Evolutionary conservation across 2,797 vertebrate genomes (phyloP).

Genomic region (Lacerta viridis): DNA sequence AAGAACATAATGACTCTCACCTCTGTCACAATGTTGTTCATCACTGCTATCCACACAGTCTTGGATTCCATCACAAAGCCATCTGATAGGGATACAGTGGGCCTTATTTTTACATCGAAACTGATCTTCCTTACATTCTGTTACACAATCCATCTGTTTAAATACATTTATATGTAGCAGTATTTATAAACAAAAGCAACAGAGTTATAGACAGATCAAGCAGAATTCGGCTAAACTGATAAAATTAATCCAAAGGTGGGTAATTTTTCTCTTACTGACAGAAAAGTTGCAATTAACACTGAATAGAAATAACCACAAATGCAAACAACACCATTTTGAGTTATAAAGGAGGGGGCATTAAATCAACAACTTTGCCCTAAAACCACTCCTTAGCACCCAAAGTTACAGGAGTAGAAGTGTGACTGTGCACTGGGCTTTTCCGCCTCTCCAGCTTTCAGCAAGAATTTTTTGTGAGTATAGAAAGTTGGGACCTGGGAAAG

Average conservation of each 20-base stretch:
- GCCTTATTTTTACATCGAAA: slow-evolving; percentile 96
- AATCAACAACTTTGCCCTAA: neutral
- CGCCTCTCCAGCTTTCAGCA: too few relatives aligned
- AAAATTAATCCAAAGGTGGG: neutral
- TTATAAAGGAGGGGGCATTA: neutral
- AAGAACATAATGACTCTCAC: slow-evolving; percentile 68
- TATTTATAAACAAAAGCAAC: slow-evolving; percentile 22
- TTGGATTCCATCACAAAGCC: slow-evolving; percentile 93
- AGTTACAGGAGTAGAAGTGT: neutral
- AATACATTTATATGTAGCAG: slow-evolving; percentile 23
- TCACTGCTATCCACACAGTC: slow-evolving; percentile 98
- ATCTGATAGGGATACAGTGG: slow-evolving; percentile 93
- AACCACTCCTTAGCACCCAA: neutral
- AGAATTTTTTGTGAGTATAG: neutral
- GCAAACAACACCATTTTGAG: neutral
- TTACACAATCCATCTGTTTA: slow-evolving; percentile 91
- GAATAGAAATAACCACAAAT: neutral
- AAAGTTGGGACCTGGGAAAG: neutral
- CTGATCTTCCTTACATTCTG: slow-evolving; percentile 94
- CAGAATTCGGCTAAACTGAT: neutral
- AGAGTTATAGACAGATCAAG: slow-evolving; percentile 5
- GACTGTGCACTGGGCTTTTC: neutral
- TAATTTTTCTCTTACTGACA: neutral
- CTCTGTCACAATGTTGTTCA: slow-evolving; percentile 91
- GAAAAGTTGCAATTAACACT: neutral